These are phyloP conservation scores for Hycleus phaleratus DNA, from an alignment of 1,140 invertebrate species.

Conservation along the genomic window DNA sequence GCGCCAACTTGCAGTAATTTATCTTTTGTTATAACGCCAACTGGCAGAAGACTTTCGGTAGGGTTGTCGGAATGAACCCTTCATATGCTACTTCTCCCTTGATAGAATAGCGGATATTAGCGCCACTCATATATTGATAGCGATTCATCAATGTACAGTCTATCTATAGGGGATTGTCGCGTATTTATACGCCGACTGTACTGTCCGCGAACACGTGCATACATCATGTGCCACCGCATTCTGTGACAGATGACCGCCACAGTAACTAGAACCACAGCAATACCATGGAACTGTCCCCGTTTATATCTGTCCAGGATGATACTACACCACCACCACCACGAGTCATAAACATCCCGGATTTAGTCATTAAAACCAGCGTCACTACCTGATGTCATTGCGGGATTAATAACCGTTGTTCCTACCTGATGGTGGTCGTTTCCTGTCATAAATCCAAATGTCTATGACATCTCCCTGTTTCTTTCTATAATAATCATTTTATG, in stretches of 20 bases:
- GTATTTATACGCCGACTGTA: not conserved
- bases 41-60: slow-evolving; percentile 1
- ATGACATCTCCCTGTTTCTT: no score
- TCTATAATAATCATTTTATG: no score
- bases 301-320: slow-evolving; percentile 15
- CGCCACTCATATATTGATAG: slow-evolving; percentile 13
- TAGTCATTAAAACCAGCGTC: slow-evolving; percentile 23
- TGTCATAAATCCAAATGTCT: not conserved
- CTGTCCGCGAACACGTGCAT: slow-evolving; percentile 18
- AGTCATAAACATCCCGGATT: slow-evolving; percentile 18
- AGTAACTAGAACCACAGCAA: slow-evolving; percentile 8
- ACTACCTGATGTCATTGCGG: slow-evolving; percentile 18
- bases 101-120: slow-evolving; percentile 10
- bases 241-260: slow-evolving; percentile 23
- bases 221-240: slow-evolving; percentile 20
- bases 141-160: slow-evolving; percentile 11
- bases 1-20: slow-evolving; percentile 5
- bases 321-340: not conserved
- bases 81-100: not conserved
- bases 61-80: slow-evolving; percentile 13
- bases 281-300: slow-evolving; percentile 2
- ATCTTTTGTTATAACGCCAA: slow-evolving; percentile 22
- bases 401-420: slow-evolving; percentile 15
- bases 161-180: not conserved
- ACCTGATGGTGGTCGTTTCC: slow-evolving; percentile 2